These are phyloP conservation scores for Diplodus puntazzo DNA, from an alignment of 2,797 vertebrate species.

Conservation along the genomic window DNA sequence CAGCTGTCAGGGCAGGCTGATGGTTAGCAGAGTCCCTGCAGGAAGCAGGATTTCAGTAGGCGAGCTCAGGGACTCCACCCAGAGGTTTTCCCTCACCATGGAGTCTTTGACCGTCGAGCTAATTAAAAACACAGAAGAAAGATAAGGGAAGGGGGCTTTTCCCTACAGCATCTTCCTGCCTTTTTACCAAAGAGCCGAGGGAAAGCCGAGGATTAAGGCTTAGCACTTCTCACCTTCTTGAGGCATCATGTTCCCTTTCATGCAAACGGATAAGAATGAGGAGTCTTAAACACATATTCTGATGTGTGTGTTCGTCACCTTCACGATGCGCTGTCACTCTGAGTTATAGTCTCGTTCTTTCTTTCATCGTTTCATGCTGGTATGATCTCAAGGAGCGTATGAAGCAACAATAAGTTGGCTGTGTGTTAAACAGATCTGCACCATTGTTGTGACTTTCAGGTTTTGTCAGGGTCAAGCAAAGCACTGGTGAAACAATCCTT, in stretches of 20 bases:
- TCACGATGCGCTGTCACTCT: constrained; percentile 10
- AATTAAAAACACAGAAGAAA: constrained; percentile 57
- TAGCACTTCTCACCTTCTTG: constrained; percentile 29
- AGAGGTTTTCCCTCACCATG: constrained; percentile 31
- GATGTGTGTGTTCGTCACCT: neutral
- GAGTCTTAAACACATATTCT: constrained; percentile 7
- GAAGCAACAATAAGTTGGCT: neutral
- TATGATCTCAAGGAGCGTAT: neutral
- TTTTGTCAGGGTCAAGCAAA: neutral
- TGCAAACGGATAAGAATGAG: neutral
- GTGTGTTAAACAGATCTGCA: neutral
- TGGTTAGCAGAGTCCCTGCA: constrained; percentile 24
- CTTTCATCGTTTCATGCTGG: constrained; percentile 6
- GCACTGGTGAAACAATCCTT: neutral
- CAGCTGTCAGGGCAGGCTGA: constrained; percentile 45
- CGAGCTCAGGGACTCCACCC: constrained; percentile 33
- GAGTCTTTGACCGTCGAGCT: constrained; percentile 49
- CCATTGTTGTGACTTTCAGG: neutral
- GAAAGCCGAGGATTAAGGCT: constrained; percentile 48
- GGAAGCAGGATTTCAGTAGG: constrained; percentile 32
- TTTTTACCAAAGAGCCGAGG: constrained; percentile 30
- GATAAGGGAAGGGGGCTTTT: constrained; percentile 44
- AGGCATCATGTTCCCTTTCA: constrained; percentile 13
- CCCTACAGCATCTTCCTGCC: constrained; percentile 18
- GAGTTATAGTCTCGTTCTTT: constrained; percentile 3